Evolutionary conservation across 2,797 vertebrate species (phyloP).

Genomic region (Macrochelys suwanniensis): DNA sequence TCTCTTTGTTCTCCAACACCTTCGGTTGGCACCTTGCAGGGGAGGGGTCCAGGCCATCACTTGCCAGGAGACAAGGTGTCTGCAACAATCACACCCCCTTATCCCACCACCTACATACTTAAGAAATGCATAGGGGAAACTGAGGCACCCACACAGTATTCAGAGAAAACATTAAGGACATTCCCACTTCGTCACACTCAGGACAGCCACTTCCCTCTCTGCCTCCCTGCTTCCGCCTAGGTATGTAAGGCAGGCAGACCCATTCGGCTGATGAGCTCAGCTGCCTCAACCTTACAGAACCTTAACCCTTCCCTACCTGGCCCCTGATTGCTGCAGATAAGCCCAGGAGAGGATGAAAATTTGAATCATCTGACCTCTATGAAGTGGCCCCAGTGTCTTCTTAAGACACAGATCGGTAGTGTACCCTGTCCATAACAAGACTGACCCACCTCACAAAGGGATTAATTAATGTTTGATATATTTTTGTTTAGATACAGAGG

Average conservation of each 20-base stretch:
- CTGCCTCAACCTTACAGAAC: background rate
- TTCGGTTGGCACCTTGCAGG: no score
- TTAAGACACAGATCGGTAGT: background rate
- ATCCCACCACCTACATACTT: no score
- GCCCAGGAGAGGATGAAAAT: background rate
- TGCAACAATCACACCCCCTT: no score
- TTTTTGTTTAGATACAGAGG: background rate
- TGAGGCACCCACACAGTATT: no score
- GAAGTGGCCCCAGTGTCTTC: background rate
- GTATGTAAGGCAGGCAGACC: background rate
- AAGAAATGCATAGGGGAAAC: no score
- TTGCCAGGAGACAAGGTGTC: no score
- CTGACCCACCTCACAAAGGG: background rate
- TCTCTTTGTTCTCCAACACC: no score
- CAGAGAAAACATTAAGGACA: no score
- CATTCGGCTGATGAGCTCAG: background rate
- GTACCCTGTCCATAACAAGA: background rate
- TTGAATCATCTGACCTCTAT: background rate
- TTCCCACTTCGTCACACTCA: background rate
- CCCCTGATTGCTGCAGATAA: background rate
- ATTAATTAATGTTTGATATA: background rate
- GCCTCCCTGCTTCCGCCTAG: background rate
- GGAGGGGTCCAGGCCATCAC: no score
- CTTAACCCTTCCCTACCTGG: background rate
- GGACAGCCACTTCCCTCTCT: background rate